Conservation (phyloP, 2,797 vertebrate genomes). For the Gephyroberyx darwinii region DNA sequence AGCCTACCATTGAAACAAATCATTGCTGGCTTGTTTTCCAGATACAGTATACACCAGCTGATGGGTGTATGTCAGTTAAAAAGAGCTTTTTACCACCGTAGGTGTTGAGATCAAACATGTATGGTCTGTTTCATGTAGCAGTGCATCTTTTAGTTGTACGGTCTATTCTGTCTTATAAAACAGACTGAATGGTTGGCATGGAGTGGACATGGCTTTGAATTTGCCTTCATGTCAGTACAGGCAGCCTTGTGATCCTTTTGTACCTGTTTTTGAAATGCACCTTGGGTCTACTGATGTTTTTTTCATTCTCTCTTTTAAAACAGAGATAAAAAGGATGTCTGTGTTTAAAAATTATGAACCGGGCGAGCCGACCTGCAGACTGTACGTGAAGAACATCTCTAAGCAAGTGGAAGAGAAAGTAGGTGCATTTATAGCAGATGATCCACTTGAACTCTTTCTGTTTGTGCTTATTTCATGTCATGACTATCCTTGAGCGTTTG, state of each 20-base stretch:
- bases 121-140: slow-evolving; percentile 14
- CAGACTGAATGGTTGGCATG: slow-evolving; percentile 15
- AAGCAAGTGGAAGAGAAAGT: slow-evolving; percentile 98
- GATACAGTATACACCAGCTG: neutral
- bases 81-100: neutral
- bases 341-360: slow-evolving; percentile 96
- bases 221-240: slow-evolving; percentile 14
- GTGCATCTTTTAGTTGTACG: neutral
- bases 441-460: slow-evolving; percentile 26
- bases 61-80: neutral
- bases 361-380: slow-evolving; percentile 96
- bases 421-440: slow-evolving; percentile 53
- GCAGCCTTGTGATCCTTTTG: slow-evolving; percentile 49
- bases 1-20: too few relatives aligned
- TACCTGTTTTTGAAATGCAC: slow-evolving; percentile 52
- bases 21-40: too few relatives aligned
- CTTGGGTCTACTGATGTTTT: slow-evolving; percentile 23
- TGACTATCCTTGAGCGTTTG: slow-evolving; percentile 2
- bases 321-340: slow-evolving; percentile 95
- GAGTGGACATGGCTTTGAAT: slow-evolving; percentile 44
- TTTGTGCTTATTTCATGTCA: slow-evolving; percentile 5
- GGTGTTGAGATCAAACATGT: slow-evolving; percentile 28
- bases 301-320: slow-evolving; percentile 48
- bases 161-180: slow-evolving; percentile 40
- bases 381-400: slow-evolving; percentile 97